Percentiles rank a stretch among this genome's conserved stretches.
Evolutionary conservation across 1,140 invertebrate genomes (phyloP).

Genomic region (Mycetomoellerius zeteki): DNA sequence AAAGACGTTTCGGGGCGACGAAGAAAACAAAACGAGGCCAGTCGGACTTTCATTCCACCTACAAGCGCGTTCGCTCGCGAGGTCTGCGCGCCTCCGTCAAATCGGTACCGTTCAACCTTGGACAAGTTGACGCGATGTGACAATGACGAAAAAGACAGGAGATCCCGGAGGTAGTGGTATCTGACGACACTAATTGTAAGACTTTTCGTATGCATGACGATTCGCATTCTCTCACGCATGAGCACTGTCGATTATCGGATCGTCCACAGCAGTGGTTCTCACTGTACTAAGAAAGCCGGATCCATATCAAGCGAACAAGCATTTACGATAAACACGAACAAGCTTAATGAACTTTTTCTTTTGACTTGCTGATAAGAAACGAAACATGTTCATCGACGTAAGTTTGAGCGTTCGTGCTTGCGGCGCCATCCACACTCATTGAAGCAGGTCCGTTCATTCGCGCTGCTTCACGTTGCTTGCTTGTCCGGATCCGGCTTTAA

Average conservation of each 20-base stretch:
- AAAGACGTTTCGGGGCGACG: background rate
- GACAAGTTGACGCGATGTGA: constrained; percentile 76
- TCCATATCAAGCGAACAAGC: background rate
- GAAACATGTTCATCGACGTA: background rate
- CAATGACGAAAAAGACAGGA: constrained; percentile 64
- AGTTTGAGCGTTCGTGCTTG: background rate
- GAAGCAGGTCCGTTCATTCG: constrained; percentile 20
- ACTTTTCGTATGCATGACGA: constrained; percentile 69
- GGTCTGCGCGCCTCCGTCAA: constrained; percentile 68
- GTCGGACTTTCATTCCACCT: constrained; percentile 71
- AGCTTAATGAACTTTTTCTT: background rate
- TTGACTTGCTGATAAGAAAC: background rate
- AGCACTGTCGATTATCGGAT: constrained; percentile 63
- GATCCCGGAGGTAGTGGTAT: constrained; percentile 49
- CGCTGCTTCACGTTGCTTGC: constrained; percentile 1
- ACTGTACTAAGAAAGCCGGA: background rate
- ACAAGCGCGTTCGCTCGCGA: constrained; percentile 50
- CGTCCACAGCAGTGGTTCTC: constrained; percentile 65
- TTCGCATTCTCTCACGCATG: constrained; percentile 75
- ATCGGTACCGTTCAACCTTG: constrained; percentile 76
- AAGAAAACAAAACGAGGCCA: constrained; percentile 55
- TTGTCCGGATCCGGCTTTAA: constrained; percentile 18
- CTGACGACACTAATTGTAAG: no score
- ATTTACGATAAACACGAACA: background rate
- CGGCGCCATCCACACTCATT: background rate